A percentile compares a stretch with the other conserved stretches of the same genome.
Evolutionary conservation across 2,888 invertebrate species (phyloP).

Genomic region (Amphimallon solstitiale): DNA sequence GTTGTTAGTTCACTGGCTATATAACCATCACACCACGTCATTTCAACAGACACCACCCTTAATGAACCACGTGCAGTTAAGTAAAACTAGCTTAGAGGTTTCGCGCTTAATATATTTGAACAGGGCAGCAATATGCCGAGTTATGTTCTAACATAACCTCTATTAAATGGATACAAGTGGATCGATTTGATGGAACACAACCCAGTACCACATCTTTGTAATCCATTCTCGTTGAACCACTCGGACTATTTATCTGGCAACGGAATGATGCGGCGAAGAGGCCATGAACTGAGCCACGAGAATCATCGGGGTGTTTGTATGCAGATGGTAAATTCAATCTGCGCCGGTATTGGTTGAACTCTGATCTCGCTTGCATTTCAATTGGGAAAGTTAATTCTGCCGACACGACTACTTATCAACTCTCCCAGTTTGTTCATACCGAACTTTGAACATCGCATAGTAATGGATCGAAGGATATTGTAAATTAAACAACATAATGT

Average conservation of each 20-base stretch:
- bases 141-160: neutral
- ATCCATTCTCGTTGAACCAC: conserved; percentile 5
- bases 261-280: conserved; percentile 16
- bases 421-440: conserved; percentile 16
- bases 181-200: neutral
- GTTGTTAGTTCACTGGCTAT: neutral
- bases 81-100: too few relatives aligned
- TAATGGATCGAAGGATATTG: conserved; percentile 30
- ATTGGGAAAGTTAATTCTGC: conserved; percentile 27
- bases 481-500: conserved; percentile 30
- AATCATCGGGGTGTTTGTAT: conserved; percentile 34
- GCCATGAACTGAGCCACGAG: conserved; percentile 17
- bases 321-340: conserved; percentile 41
- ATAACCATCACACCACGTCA: neutral
- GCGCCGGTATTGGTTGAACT: conserved; percentile 36
- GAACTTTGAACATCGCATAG: conserved; percentile 29
- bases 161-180: neutral
- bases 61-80: neutral
- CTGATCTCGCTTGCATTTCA: conserved; percentile 39
- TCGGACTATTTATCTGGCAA: too few relatives aligned
- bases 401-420: conserved; percentile 33
- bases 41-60: neutral
- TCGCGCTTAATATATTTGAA: too few relatives aligned
- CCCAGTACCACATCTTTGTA: neutral
- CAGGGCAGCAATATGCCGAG: neutral